Evolutionary conservation across 2,113 vertebrate genomes (phyloP).

Genomic region (Channa maculata): DNA sequence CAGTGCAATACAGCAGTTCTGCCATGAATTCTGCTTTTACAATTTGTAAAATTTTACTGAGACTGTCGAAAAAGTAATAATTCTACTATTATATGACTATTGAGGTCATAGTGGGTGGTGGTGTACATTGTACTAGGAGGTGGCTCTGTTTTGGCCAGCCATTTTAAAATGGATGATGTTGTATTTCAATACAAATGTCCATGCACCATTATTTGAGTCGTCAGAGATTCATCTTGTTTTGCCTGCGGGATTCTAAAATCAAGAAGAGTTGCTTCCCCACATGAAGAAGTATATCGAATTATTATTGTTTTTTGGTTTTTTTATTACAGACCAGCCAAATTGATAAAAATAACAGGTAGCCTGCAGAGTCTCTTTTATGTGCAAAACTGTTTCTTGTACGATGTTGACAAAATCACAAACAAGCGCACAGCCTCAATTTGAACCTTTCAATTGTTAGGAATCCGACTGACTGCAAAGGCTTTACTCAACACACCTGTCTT

Average conservation of each 20-base stretch:
- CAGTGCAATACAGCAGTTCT: no score
- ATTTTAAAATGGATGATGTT: no score
- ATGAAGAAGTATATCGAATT: conserved; percentile 17
- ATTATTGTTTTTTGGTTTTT: background rate
- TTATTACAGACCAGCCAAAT: background rate
- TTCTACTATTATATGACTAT: no score
- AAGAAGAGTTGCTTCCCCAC: background rate
- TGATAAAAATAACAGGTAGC: background rate
- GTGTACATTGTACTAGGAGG: no score
- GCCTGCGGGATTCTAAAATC: background rate
- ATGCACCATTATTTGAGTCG: no score
- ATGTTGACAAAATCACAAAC: conserved; percentile 16
- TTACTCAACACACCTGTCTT: conserved; percentile 8
- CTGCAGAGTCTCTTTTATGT: background rate
- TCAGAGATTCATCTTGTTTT: background rate
- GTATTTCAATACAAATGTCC: background rate
- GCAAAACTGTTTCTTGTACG: conserved; percentile 1
- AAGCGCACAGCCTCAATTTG: conserved; percentile 46
- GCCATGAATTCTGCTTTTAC: no score
- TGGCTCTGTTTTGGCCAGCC: no score
- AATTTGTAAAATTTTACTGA: no score
- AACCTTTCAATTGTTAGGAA: conserved; percentile 38
- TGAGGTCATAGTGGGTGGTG: no score
- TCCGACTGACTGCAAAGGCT: conserved; percentile 20
- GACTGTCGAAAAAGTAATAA: no score